Evolutionary conservation across 2,797 vertebrate genomes (phyloP).

Genomic region (Chaunax sp.): DNA sequence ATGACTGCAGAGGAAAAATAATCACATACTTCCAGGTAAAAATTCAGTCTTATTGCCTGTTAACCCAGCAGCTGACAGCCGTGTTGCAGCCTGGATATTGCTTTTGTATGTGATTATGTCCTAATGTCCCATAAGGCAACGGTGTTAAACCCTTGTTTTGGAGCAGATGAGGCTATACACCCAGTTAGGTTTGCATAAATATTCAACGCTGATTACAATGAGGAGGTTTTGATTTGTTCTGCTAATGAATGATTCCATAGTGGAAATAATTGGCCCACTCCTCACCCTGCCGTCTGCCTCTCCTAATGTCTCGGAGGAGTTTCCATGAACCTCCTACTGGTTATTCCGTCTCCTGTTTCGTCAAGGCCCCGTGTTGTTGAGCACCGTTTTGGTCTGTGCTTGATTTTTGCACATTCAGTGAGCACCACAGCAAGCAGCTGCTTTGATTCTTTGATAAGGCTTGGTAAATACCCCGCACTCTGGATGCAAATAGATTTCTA

Average conservation of each 20-base stretch:
- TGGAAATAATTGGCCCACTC: constrained; percentile 50
- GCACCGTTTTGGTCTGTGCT: constrained; percentile 6
- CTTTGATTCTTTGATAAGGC: constrained; percentile 56
- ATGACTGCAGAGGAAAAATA: constrained; percentile 17
- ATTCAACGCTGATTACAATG: constrained; percentile 48
- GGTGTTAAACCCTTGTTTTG: constrained; percentile 35
- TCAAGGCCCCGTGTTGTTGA: background rate
- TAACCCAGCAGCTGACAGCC: constrained; percentile 24
- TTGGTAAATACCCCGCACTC: constrained; percentile 36
- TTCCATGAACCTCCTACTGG: constrained; percentile 31
- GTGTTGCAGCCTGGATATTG: constrained; percentile 8
- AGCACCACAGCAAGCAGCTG: constrained; percentile 11
- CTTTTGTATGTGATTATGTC: constrained; percentile 20
- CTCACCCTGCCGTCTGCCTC: constrained; percentile 19
- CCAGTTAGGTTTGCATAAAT: constrained; percentile 38
- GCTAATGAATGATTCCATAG: constrained; percentile 52
- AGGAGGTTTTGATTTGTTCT: constrained; percentile 47
- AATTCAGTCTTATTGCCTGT: constrained; percentile 22
- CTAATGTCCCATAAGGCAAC: constrained; percentile 37
- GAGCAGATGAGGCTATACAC: constrained; percentile 33
- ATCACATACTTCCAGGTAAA: constrained; percentile 5
- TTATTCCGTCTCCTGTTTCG: constrained; percentile 33
- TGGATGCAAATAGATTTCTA: constrained; percentile 59
- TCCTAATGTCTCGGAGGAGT: constrained; percentile 31
- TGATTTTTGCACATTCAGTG: constrained; percentile 36